Conservation (phyloP, 2,797 vertebrate species). For the Apodemus agrarius region DNA sequence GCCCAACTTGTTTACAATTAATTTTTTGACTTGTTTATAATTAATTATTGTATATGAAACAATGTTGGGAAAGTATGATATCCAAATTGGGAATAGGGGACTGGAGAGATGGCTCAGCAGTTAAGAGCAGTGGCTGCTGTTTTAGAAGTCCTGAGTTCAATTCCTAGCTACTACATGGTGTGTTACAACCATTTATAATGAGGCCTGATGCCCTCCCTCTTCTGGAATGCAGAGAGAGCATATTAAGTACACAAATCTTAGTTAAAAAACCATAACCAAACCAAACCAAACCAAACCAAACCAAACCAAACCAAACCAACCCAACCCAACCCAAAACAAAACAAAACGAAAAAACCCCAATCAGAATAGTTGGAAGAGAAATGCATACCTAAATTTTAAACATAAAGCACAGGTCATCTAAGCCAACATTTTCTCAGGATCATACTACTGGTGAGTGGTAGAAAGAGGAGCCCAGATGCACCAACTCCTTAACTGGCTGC, state of each 20-base stretch:
- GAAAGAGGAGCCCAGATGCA: constrained; percentile 1
- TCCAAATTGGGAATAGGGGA: constrained; percentile 28
- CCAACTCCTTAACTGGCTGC: constrained; percentile 14
- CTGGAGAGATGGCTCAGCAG: neutral
- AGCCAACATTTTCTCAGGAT: constrained; percentile 41
- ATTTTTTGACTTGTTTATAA: neutral
- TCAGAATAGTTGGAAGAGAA: constrained; percentile 37
- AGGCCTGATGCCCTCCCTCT: neutral
- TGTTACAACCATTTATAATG: neutral
- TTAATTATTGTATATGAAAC: constrained; percentile 18
- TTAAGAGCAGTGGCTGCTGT: neutral
- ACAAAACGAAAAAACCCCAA: neutral
- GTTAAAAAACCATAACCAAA: neutral
- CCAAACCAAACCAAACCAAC: neutral
- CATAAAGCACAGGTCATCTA: constrained; percentile 5
- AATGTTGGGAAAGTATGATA: constrained; percentile 17
- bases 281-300: no score
- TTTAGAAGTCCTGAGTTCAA: neutral
- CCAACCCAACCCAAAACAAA: neutral
- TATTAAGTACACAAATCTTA: neutral
- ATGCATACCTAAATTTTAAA: constrained; percentile 36
- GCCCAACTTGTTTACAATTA: neutral
- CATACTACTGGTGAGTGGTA: neutral
- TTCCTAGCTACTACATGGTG: neutral
- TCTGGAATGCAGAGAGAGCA: neutral